Evolutionary conservation across 2,797 vertebrate genomes (phyloP), one percentile per base, ranked within the genome.

Genomic region (Poeciliopsis gracilis): DNA sequence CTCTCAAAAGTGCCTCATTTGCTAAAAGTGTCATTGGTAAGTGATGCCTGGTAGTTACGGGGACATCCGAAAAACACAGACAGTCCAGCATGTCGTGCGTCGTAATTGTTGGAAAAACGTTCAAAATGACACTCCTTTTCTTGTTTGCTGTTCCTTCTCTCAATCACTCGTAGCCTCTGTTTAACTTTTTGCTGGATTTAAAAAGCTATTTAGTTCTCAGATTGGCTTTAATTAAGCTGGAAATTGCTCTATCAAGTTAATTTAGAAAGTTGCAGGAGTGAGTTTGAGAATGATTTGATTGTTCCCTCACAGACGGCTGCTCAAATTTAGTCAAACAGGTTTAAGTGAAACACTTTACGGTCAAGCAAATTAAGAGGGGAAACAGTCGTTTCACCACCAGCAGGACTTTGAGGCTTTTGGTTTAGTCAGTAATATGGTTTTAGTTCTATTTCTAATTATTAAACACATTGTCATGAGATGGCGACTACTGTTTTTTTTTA

Each of bases 11-110:
- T 70, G 97, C 98, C 84, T 99, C 98, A 38, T 99, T 99, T 28
- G 98, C 98, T 89, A 99, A 99, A 95, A 99, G 98, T 13, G 98
- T 99, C 76, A 99, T 99, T 66, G 98, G 98, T 99, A 46, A 88
- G 94, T 82, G 11, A 61, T 5, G 36, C 67, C 33, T 2, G 2
- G 72, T 59, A 28, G n/a, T 53, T 66, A 73, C 0, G 36, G 0
- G 16, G 45, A 47, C 20, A 49, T 18, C 10, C 12, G 10, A 18
- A 41, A 20, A 47, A 10, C 12, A 15, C n/a, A 33, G 20, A 67
- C 73, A n/a, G 30, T 6, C 3, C 41, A 9, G 30, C 73, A 67
- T 28, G 15, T 30, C 36, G 18, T 0, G 2, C 69, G 74, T 76
- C 4, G 2, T 59, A 30, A 59, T 63, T 36, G 53, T 47, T 25